Evolutionary conservation across 2,888 invertebrate species (phyloP), one percentile per base, ranked within the genome.

Genomic region (Lacanobia wlatinum): DNA sequence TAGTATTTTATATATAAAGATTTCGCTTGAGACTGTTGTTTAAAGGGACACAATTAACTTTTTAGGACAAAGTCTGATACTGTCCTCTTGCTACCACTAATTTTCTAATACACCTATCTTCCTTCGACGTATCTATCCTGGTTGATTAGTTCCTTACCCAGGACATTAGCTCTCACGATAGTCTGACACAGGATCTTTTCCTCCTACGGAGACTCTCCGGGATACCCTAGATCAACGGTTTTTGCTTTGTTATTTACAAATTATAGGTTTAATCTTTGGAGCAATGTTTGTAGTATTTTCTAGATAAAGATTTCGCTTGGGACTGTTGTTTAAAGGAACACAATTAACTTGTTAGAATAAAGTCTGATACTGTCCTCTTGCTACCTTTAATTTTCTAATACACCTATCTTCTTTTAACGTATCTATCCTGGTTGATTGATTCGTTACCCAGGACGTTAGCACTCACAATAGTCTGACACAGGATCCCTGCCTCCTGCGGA

Each of bases 111-210:
- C 7, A 23, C 0, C 16, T 61, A 18, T 61, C 64, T 4, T 9
- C 0, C 5, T 65, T 55, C 55, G 2, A 3, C 28, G 8, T 55
- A 18, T 40, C 8, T 5, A 48, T n/a, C n/a, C n/a, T n/a, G n/a
- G 62, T 62, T 80, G 80, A 83, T 80, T 80, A 83, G 80, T 72
- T 83, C 79, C 83, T 80, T 79, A 79, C 56, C 65, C 60, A 10
- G n/a, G 12, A 34, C 53, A 80, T 80, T 80, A 80, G 62, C 34
- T 40, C 59, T 63, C 67, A 21, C 28, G 83, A 64, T 69, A 70
- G 28, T 60, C 40, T 68, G 61, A 52, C 83, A 56, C 55, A 28
- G 58, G 65, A 21, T n/a, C 53, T 43, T 5, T 23, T 52, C 80
- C 65, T 5, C 43, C 80, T 18, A 84, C 9, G 38, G 84, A 12